Evolutionary conservation across 2,888 invertebrate species (phyloP).

Genomic region (Keiferia lycopersicella): DNA sequence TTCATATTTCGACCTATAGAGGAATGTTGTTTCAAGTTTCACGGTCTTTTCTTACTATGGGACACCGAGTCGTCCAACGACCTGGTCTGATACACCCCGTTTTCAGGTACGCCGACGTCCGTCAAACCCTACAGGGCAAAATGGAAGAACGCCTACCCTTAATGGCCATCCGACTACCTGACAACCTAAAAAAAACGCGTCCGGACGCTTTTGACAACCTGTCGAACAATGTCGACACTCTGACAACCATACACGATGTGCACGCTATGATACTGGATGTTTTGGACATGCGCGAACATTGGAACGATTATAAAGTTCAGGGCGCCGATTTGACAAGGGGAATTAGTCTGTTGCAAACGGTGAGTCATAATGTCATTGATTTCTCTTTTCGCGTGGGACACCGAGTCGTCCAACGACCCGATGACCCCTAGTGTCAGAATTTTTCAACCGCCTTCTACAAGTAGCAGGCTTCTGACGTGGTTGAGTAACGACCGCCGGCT

Average conservation of each 20-base stretch:
- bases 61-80: too few relatives aligned
- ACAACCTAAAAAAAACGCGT: slow-evolving; percentile 82
- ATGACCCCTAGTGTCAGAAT: too few relatives aligned
- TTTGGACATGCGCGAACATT: slow-evolving; percentile 33
- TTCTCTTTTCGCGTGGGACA: not conserved
- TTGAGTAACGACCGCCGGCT: too few relatives aligned
- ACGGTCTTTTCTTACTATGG: not conserved
- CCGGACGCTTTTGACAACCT: slow-evolving; percentile 84
- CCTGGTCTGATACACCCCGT: too few relatives aligned
- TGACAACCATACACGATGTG: slow-evolving; percentile 93
- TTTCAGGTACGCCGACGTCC: slow-evolving; percentile 87
- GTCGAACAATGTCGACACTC: slow-evolving; percentile 82
- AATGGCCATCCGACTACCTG: slow-evolving; percentile 83
- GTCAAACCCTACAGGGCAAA: slow-evolving; percentile 94
- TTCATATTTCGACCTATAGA: too few relatives aligned
- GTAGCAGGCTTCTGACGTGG: too few relatives aligned
- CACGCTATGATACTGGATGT: slow-evolving; percentile 82
- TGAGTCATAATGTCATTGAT: slow-evolving; percentile 25
- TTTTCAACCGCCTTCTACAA: too few relatives aligned
- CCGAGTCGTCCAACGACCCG: too few relatives aligned
- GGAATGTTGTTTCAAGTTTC: too few relatives aligned
- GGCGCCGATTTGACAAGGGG: slow-evolving; percentile 36
- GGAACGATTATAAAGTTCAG: slow-evolving; percentile 33
- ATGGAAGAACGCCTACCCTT: slow-evolving; percentile 84
- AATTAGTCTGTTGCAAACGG: slow-evolving; percentile 39